Evolutionary conservation across 1,140 invertebrate species (phyloP).

Genomic region (Myzus persicae): DNA sequence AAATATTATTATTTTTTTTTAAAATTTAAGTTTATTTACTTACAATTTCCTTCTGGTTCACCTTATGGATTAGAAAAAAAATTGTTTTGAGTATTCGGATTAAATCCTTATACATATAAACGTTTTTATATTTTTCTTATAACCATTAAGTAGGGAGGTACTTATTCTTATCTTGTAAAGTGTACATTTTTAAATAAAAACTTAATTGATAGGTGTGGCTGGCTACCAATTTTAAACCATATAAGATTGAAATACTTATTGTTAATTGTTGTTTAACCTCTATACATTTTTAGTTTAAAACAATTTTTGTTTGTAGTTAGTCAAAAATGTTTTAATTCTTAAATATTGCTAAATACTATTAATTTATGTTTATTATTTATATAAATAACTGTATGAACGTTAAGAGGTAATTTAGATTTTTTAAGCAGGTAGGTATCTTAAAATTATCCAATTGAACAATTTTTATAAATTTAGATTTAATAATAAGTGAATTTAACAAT

Average conservation of each 20-base stretch:
- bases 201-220: not conserved
- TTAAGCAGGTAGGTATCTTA: not conserved
- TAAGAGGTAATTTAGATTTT: not conserved
- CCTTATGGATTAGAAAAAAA: not conserved
- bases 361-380: not conserved
- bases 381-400: not conserved
- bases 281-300: not conserved
- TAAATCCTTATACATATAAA: not conserved
- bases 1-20: not conserved
- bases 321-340: not conserved
- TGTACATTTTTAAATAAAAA: not conserved
- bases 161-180: not conserved
- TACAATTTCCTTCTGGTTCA: no score
- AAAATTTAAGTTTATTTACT: not conserved
- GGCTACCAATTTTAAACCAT: not conserved
- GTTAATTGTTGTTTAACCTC: not conserved
- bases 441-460: not conserved
- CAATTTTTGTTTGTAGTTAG: not conserved
- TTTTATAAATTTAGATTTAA: not conserved
- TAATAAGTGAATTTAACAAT: not conserved
- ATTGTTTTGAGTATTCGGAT: not conserved
- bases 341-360: not conserved
- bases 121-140: not conserved
- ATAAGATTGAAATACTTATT: not conserved
- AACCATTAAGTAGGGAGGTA: not conserved